A percentile compares a stretch with the other conserved stretches of the same genome.
Conservation (phyloP, 2,113 vertebrate species). For the Nymphicus hollandicus region DNA sequence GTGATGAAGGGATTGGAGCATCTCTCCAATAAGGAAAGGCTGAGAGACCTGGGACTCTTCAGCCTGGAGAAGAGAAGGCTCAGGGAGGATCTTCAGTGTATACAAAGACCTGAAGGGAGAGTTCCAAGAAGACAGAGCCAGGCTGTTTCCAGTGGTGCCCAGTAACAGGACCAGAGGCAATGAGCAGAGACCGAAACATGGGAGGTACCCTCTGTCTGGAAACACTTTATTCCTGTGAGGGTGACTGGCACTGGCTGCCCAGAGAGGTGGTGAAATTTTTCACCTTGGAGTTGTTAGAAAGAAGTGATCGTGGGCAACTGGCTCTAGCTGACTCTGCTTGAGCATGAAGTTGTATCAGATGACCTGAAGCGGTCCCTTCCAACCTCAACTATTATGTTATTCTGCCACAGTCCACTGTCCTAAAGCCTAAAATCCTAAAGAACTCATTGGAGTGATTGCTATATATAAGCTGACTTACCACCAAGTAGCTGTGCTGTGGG, state of each 20-base stretch:
- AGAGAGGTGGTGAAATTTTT: not conserved
- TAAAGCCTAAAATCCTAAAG: not conserved
- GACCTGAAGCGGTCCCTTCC: not conserved
- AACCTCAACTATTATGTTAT: not conserved
- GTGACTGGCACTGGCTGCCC: not conserved
- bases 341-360: not conserved
- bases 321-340: not conserved
- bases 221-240: not conserved
- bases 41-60: not conserved
- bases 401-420: not conserved
- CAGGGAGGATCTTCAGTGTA: not conserved
- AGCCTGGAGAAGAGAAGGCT: not conserved
- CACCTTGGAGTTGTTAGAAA: not conserved
- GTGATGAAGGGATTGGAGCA: not conserved
- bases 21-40: not conserved
- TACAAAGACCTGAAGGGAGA: not conserved
- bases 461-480: not conserved
- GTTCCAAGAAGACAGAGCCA: not conserved
- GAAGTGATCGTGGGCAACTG: not conserved
- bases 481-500: not conserved
- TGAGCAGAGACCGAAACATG: not conserved
- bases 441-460: not conserved
- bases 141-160: not conserved
- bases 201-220: not conserved
- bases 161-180: not conserved